Evolutionary conservation across 2,888 invertebrate species (phyloP).

Genomic region (Acronicta aceris): DNA sequence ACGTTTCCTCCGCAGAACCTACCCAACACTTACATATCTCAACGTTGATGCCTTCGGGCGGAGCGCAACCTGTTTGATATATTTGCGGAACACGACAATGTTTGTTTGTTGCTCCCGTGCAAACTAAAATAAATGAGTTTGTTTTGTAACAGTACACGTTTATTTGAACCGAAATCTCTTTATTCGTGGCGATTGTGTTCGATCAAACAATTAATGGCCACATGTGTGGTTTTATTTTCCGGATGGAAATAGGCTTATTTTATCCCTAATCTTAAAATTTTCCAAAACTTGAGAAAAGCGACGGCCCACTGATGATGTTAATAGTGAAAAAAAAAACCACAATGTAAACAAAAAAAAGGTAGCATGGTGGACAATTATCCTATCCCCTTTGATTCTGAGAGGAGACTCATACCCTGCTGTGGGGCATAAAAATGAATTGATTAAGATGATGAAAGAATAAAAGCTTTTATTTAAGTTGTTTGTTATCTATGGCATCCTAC

Average conservation of each 20-base stretch:
- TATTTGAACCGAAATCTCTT: slow-evolving; percentile 28
- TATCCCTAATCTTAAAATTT: no score
- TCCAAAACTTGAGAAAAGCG: no score
- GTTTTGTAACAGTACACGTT: slow-evolving; percentile 52
- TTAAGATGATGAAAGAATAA: no score
- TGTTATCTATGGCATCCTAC: no score
- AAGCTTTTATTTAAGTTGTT: no score
- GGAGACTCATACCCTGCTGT: no score
- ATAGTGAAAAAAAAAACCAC: no score
- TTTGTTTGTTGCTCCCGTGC: slow-evolving; percentile 62
- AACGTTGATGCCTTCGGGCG: slow-evolving; percentile 31
- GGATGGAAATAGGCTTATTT: no score
- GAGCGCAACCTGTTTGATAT: slow-evolving; percentile 53
- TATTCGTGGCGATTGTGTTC: slow-evolving; percentile 24
- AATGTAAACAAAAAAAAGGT: no score
- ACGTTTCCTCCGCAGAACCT: slow-evolving; percentile 6
- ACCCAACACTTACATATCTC: slow-evolving; percentile 29
- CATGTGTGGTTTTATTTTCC: background rate
- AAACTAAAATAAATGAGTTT: slow-evolving; percentile 66
- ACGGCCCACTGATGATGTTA: background rate
- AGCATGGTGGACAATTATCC: no score
- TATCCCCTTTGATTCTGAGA: no score
- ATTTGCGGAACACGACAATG: slow-evolving; percentile 62
- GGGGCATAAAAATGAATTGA: no score
- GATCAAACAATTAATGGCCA: slow-evolving; percentile 35